Evolutionary conservation across 2,797 vertebrate genomes (phyloP), one percentile per base, ranked within the genome.

Genomic region (Trematomus bernacchii): DNA sequence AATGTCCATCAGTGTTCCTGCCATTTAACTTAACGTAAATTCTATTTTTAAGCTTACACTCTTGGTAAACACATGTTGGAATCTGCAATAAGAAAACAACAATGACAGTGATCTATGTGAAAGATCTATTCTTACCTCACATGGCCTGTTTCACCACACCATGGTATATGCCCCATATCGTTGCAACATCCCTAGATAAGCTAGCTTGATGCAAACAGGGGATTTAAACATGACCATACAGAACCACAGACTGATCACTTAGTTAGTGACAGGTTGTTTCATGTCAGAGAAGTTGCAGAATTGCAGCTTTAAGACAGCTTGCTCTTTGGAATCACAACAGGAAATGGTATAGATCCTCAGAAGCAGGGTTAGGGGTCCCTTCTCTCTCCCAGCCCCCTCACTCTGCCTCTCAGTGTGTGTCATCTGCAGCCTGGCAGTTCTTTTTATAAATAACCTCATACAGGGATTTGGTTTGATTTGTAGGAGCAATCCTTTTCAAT

Each of bases 271-370:
- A 27, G 27, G 27, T 27, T 61, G 66, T 40, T 60, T 69, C 14
- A 47, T 60, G 55, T 52, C 16, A 52, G 15, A 68, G 5, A 27
- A 7, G 7, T 37, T 66, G 5, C 10, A 44, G 2, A 14, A 10
- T 14, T 52, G 40, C 42, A 67, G 42, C 62, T 60, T 37, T 48
- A 16, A 23, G n/a, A 37, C 11, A 30, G 8, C 48, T 61, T 62
- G 19, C 10, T 48, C 13, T 62, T 59, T n/a, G 16, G 62, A 74
- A 44, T 59, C 44, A 63, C 58, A 79, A 73, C 71, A 73, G 79
- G 76, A 85, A 73, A 55, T 70, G 40, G 37, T 59, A 43, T 50
- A 71, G 61, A 82, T 76, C 60, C 59, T 72, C 19, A 60, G 74
- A 4, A 52, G 46, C 51, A 46, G 47, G 46, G 57, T 70, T 43